Percentiles rank a stretch among this genome's conserved stretches.
These are phyloP conservation scores for Channa maculata DNA, from an alignment of 2,113 vertebrate species.

Conservation along the genomic window DNA sequence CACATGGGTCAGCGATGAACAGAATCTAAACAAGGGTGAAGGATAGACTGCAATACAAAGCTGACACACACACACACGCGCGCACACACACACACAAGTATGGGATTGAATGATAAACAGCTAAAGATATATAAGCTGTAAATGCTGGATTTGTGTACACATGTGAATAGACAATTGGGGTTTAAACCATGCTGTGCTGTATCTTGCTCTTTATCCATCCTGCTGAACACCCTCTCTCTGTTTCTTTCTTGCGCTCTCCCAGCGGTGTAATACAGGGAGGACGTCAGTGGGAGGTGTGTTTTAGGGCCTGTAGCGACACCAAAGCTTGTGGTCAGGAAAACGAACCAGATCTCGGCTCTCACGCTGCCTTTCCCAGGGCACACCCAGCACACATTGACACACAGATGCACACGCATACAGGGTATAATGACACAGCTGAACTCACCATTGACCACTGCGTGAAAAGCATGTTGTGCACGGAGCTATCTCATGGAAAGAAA, in stretches of 20 bases:
- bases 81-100: background rate
- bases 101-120: conserved; percentile 32
- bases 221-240: background rate
- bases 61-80: conserved; percentile 6
- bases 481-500: conserved; percentile 51
- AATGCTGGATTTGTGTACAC: conserved; percentile 5
- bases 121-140: background rate
- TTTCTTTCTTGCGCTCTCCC: background rate
- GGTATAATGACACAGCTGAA: conserved; percentile 76
- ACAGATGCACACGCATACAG: conserved; percentile 46
- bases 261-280: conserved; percentile 14
- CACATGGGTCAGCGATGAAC: conserved; percentile 51
- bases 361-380: conserved; percentile 60
- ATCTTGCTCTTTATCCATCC: background rate
- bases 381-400: conserved; percentile 51
- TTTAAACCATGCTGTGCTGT: background rate
- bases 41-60: conserved; percentile 24
- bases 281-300: conserved; percentile 53
- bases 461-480: background rate
- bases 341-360: conserved; percentile 37
- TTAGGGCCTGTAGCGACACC: conserved; percentile 35
- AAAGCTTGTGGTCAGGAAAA: conserved; percentile 53
- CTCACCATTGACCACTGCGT: conserved; percentile 55
- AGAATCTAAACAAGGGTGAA: conserved; percentile 57
- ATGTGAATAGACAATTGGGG: background rate